Conservation (phyloP, 2,113 vertebrate genomes). For the Lepus timidus region DNA sequence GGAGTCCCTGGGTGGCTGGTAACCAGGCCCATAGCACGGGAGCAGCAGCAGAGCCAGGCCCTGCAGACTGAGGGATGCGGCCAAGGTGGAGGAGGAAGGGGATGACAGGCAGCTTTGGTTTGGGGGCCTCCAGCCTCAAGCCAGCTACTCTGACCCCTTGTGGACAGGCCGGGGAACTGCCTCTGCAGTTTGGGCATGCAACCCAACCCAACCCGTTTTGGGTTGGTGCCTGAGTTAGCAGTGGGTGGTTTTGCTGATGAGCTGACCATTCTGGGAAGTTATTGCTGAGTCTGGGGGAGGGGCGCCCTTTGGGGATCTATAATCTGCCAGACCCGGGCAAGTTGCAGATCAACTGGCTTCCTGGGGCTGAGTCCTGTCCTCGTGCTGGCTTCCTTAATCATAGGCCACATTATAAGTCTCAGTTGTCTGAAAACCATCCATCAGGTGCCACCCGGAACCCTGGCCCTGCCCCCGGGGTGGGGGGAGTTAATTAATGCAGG, state of each 20-base stretch:
- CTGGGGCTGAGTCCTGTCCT: background rate
- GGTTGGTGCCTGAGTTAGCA: background rate
- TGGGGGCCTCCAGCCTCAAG: background rate
- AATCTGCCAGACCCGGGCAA: background rate
- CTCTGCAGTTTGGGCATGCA: background rate
- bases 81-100: background rate
- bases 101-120: background rate
- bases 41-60: background rate
- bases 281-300: background rate
- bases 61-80: background rate
- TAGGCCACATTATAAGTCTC: background rate
- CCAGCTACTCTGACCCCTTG: background rate
- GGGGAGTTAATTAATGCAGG: background rate
- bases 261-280: background rate
- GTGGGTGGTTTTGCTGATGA: background rate
- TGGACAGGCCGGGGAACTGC: background rate
- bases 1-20: background rate
- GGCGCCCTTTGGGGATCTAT: background rate
- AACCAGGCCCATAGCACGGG: background rate
- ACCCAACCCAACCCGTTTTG: no score
- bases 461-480: background rate
- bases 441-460: background rate
- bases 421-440: background rate
- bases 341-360: background rate
- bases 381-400: background rate